phyloP scores from a whole-genome alignment of 35 echinoderm and acorn worm species.

The Chiridota heheva region DNA sequence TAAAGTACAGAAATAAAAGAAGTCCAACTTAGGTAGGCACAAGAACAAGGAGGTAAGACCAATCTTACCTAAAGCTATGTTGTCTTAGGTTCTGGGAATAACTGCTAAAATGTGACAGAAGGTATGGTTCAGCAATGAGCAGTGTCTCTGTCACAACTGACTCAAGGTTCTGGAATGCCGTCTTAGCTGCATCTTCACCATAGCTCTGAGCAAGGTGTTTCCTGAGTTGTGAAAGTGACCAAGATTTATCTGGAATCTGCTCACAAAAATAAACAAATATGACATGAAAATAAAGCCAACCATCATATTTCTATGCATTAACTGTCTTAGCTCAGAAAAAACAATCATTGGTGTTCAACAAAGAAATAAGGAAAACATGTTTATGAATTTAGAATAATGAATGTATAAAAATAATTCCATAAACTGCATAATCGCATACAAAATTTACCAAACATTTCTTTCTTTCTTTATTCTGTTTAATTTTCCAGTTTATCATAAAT shows the following conservation, averaged over 20 bases:
- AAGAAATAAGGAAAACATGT: background rate
- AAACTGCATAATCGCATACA: constrained; percentile 1
- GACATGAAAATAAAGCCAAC: background rate
- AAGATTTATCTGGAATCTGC: constrained; percentile 83
- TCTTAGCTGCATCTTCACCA: constrained; percentile 54
- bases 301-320: background rate
- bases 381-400: background rate
- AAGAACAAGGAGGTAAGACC: background rate
- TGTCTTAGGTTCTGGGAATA: background rate
- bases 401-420: background rate
- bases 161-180: constrained; percentile 65
- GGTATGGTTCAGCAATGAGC: constrained; percentile 67
- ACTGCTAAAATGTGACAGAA: background rate
- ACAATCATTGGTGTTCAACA: background rate
- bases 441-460: background rate
- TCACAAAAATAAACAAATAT: background rate
- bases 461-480: too few relatives aligned
- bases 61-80: background rate
- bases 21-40: background rate
- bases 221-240: constrained; percentile 66
- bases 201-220: constrained; percentile 52
- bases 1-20: background rate
- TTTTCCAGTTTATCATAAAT: too few relatives aligned
- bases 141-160: constrained; percentile 75
- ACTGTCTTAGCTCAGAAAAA: background rate